Conservation (phyloP, 1,140 invertebrate species). For the Drosophila virilis region DNA sequence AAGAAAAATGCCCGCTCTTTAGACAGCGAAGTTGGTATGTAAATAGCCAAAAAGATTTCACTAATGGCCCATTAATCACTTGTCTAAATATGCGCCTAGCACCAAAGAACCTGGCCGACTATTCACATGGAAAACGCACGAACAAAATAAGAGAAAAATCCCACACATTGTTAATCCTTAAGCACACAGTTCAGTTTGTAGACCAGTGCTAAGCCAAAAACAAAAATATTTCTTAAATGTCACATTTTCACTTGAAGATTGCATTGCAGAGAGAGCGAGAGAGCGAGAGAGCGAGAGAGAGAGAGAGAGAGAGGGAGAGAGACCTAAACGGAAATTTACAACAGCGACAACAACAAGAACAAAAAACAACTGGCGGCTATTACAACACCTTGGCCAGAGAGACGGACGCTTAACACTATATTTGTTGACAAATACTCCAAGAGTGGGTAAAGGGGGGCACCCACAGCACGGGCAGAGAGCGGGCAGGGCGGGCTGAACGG, state of each 20-base stretch:
- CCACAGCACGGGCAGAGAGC: no score
- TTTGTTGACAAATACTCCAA: slow-evolving; percentile 72
- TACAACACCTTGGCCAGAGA: slow-evolving; percentile 68
- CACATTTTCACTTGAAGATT: slow-evolving; percentile 60
- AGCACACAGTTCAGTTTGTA: slow-evolving; percentile 30
- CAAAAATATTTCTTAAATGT: slow-evolving; percentile 57
- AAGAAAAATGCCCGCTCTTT: slow-evolving; percentile 11
- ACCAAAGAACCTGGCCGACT: slow-evolving; percentile 42
- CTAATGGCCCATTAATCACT: slow-evolving; percentile 67
- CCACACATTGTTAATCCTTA: slow-evolving; percentile 75
- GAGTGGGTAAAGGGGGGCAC: background rate
- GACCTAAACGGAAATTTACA: slow-evolving; percentile 71
- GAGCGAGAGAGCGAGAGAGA: background rate
- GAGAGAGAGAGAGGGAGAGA: slow-evolving; percentile 1
- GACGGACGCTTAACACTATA: slow-evolving; percentile 71
- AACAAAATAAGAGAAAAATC: slow-evolving; percentile 49
- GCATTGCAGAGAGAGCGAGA: slow-evolving; percentile 6
- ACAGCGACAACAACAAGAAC: slow-evolving; percentile 33
- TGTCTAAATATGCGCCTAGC: slow-evolving; percentile 51
- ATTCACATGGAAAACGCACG: slow-evolving; percentile 46
- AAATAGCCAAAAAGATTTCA: slow-evolving; percentile 47
- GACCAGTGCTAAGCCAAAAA: slow-evolving; percentile 34
- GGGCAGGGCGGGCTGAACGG: background rate
- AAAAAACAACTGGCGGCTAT: slow-evolving; percentile 38
- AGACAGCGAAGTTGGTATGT: slow-evolving; percentile 18